Conservation (phyloP, 1,140 invertebrate genomes). For the Druon quercuslanigerum region DNA sequence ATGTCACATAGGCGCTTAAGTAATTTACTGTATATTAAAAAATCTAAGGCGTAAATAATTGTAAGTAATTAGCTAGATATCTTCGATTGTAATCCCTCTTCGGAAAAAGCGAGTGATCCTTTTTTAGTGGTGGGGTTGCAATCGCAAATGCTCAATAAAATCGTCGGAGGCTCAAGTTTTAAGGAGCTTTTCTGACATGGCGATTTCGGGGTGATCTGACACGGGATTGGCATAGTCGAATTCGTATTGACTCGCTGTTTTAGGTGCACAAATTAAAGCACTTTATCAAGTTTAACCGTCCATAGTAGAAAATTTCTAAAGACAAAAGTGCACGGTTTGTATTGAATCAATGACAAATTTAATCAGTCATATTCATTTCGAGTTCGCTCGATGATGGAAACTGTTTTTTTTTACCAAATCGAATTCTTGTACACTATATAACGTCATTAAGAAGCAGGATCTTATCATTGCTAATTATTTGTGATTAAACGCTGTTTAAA, state of each 20-base stretch:
- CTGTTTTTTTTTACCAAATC: too few species aligned
- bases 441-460: too few species aligned
- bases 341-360: background rate
- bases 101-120: background rate
- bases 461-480: too few species aligned
- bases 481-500: too few species aligned
- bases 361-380: too few species aligned
- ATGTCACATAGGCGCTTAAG: background rate
- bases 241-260: background rate
- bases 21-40: slow-evolving; percentile 12
- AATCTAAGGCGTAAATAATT: slow-evolving; percentile 7
- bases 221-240: background rate
- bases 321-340: slow-evolving; percentile 10
- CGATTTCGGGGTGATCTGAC: slow-evolving; percentile 52
- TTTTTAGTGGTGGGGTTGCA: slow-evolving; percentile 42
- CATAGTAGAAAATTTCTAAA: background rate
- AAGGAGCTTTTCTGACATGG: slow-evolving; percentile 52
- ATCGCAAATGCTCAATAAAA: slow-evolving; percentile 59
- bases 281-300: slow-evolving; percentile 24
- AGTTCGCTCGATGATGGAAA: too few species aligned
- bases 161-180: slow-evolving; percentile 57
- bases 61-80: slow-evolving; percentile 20
- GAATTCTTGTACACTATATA: too few species aligned
- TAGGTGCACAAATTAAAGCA: background rate
- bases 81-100: slow-evolving; percentile 6